These are phyloP conservation scores for Aplocera efformata DNA, from an alignment of 2,888 invertebrate genomes.

Conservation along the genomic window DNA sequence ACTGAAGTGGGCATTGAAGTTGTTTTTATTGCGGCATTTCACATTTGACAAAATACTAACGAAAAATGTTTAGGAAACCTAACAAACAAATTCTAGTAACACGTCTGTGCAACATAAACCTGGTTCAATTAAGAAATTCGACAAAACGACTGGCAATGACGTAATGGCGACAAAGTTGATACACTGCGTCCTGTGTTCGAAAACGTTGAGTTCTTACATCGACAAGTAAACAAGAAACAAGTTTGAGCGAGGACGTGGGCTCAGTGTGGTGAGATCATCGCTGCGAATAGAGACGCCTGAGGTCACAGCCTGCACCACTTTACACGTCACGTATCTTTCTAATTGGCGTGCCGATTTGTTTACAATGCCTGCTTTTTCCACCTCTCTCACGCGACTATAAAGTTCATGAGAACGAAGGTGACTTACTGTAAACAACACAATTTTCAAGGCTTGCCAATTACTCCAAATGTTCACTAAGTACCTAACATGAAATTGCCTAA, in stretches of 20 bases:
- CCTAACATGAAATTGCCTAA: constrained; percentile 6
- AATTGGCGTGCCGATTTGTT: constrained; percentile 64
- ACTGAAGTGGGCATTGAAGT: constrained; percentile 20
- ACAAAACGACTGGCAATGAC: constrained; percentile 46
- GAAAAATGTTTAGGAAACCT: constrained; percentile 1
- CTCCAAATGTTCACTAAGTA: constrained; percentile 1
- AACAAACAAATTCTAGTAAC: constrained; percentile 13
- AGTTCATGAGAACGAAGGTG: constrained; percentile 36
- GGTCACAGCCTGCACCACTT: constrained; percentile 71
- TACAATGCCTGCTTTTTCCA: constrained; percentile 50
- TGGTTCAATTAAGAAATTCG: constrained; percentile 30
- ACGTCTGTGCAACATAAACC: neutral
- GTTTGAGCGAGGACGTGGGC: constrained; percentile 75
- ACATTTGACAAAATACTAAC: constrained; percentile 10
- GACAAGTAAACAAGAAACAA: constrained; percentile 76
- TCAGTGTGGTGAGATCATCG: constrained; percentile 72
- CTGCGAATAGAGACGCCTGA: constrained; percentile 64
- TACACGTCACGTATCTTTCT: constrained; percentile 68
- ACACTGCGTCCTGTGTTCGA: constrained; percentile 59
- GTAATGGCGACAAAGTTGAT: constrained; percentile 52
- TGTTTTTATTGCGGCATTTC: constrained; percentile 26
- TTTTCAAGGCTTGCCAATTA: constrained; percentile 21
- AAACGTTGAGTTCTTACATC: constrained; percentile 65
- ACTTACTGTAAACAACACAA: constrained; percentile 33
- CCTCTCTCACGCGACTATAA: constrained; percentile 46